A percentile compares a stretch with the other conserved stretches of the same genome.
These are phyloP conservation scores for Harpegnathos saltator DNA, from an alignment of 1,140 invertebrate genomes.

Conservation along the genomic window DNA sequence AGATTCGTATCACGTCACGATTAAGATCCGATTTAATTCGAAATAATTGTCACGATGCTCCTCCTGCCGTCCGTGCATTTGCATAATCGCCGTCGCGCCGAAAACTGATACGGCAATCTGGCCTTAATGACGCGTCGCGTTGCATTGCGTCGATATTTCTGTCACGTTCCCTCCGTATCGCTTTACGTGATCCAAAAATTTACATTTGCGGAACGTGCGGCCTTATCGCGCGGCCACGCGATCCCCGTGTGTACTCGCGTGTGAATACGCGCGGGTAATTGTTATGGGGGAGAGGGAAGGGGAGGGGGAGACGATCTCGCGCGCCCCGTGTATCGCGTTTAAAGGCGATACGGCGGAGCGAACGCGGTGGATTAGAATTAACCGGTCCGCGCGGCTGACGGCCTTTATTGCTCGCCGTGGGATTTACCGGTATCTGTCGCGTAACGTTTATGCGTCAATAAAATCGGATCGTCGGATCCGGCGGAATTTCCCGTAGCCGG, in stretches of 20 bases:
- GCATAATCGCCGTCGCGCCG: conserved; percentile 63
- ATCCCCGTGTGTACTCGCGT: background rate
- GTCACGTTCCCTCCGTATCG: conserved; percentile 67
- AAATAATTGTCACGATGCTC: conserved; percentile 63
- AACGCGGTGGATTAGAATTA: conserved; percentile 51
- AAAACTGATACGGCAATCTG: conserved; percentile 66
- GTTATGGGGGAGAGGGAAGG: too few relatives aligned
- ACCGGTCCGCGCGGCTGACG: conserved; percentile 6
- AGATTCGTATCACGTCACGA: conserved; percentile 69
- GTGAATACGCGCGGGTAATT: conserved; percentile 56
- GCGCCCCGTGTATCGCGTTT: conserved; percentile 45
- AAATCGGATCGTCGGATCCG: conserved; percentile 8
- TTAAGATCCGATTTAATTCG: conserved; percentile 72
- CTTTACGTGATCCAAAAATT: conserved; percentile 72
- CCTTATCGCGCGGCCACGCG: background rate
- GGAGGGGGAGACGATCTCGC: background rate
- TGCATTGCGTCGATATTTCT: conserved; percentile 66
- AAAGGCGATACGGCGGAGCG: conserved; percentile 47
- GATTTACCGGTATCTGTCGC: conserved; percentile 42
- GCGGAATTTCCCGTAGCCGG: background rate
- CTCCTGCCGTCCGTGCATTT: conserved; percentile 42
- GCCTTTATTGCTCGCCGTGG: conserved; percentile 31
- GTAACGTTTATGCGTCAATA: conserved; percentile 49
- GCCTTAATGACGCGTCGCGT: conserved; percentile 51
- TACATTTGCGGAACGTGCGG: conserved; percentile 2